Evolutionary conservation across 2,113 vertebrate species (phyloP).

Genomic region (Calypte anna): DNA sequence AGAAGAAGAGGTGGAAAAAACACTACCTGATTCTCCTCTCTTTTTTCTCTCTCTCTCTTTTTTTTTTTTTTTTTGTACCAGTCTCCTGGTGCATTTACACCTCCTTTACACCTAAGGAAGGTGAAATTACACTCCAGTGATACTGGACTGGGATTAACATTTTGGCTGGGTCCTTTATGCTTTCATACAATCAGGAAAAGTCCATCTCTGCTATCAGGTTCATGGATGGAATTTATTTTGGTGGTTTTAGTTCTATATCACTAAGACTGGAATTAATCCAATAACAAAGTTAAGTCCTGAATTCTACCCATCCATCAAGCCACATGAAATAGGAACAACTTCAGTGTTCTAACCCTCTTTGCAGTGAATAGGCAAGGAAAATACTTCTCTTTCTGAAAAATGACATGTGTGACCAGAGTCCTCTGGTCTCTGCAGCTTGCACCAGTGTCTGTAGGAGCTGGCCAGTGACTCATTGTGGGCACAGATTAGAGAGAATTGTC

Average conservation of each 20-base stretch:
- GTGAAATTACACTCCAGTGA: background rate
- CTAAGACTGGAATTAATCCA: background rate
- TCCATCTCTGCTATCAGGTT: background rate
- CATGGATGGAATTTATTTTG: background rate
- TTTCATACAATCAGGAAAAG: background rate
- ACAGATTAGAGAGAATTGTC: background rate
- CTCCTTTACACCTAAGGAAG: background rate
- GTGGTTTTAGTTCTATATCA: background rate
- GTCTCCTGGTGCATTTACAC: fast-evolving
- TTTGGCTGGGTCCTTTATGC: background rate
- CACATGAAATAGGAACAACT: fast-evolving
- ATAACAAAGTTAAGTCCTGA: background rate
- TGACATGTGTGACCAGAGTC: background rate
- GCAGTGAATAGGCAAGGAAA: background rate
- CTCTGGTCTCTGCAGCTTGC: background rate
- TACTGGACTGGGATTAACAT: background rate
- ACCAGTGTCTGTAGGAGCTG: background rate
- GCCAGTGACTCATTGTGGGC: background rate
- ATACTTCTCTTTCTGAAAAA: background rate
- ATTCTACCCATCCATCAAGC: background rate
- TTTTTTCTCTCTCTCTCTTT: too few relatives aligned
- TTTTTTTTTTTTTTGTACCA: background rate
- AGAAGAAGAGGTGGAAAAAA: background rate
- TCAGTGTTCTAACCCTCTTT: background rate
- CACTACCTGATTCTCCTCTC: fast-evolving